Evolutionary conservation across 2,113 vertebrate genomes (phyloP).

Genomic region (Marcusenius ussheri): DNA sequence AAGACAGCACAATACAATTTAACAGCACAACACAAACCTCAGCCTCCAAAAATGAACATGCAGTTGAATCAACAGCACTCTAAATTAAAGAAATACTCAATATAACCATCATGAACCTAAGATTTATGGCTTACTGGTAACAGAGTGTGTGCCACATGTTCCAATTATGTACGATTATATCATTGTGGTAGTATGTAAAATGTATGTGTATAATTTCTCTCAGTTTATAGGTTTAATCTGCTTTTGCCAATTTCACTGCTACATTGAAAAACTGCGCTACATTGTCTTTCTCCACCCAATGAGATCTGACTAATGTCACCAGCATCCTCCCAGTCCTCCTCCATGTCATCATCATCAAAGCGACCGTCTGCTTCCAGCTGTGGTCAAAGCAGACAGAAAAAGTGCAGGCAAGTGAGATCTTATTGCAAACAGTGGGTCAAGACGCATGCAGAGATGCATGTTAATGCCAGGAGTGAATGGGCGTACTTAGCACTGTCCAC

Average conservation of each 20-base stretch:
- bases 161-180: background rate
- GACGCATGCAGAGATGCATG: background rate
- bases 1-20: background rate
- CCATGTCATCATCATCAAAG: background rate
- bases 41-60: background rate
- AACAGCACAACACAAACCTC: background rate
- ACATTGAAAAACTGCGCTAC: background rate
- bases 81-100: background rate
- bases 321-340: background rate
- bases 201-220: background rate
- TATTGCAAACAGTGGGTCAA: background rate
- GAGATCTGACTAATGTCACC: background rate
- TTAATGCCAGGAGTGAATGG: background rate
- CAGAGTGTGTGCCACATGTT: background rate
- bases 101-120: background rate
- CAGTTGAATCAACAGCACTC: background rate
- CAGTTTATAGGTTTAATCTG: background rate
- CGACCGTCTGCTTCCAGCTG: background rate
- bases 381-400: background rate
- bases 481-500: background rate
- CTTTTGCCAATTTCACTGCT: background rate
- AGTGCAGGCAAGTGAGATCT: background rate
- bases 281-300: background rate
- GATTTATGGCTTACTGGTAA: background rate
- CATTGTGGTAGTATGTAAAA: background rate